These are phyloP conservation scores for Drosophila parvula DNA, from an alignment of 1,140 invertebrate species.

Conservation along the genomic window DNA sequence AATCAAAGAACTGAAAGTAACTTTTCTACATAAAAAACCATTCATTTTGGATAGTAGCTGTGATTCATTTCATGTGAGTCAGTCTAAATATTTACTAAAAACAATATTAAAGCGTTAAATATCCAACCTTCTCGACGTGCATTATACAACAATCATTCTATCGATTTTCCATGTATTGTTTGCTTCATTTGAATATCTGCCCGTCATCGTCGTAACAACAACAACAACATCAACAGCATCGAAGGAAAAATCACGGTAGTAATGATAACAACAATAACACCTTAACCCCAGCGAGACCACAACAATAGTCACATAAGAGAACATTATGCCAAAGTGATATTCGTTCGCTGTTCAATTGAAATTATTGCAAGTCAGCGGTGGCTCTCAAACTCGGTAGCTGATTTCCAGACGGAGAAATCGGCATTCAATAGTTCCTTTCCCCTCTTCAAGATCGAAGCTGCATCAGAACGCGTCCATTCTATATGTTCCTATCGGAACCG, in stretches of 20 bases:
- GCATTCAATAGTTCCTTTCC: slow-evolving; percentile 28
- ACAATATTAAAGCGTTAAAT: slow-evolving; percentile 78
- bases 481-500: slow-evolving; percentile 19
- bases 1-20: not conserved
- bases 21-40: not conserved
- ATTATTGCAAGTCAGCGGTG: slow-evolving; percentile 80
- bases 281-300: slow-evolving; percentile 35
- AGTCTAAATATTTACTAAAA: slow-evolving; percentile 73
- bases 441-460: slow-evolving; percentile 59
- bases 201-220: slow-evolving; percentile 62
- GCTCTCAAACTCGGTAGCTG: slow-evolving; percentile 67
- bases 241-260: slow-evolving; percentile 72
- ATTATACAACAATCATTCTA: slow-evolving; percentile 82
- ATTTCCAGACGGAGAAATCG: slow-evolving; percentile 40
- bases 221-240: slow-evolving; percentile 49
- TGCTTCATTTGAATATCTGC: slow-evolving; percentile 74
- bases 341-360: slow-evolving; percentile 71
- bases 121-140: slow-evolving; percentile 66
- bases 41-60: not conserved
- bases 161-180: slow-evolving; percentile 73
- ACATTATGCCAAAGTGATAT: slow-evolving; percentile 76
- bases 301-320: slow-evolving; percentile 66
- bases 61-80: slow-evolving; percentile 7
- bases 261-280: slow-evolving; percentile 69
- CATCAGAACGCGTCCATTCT: slow-evolving; percentile 34